Percentiles rank a stretch among this genome's conserved stretches.
Evolutionary conservation across 2,113 vertebrate genomes (phyloP).

Genomic region (Stigmatopora argus): DNA sequence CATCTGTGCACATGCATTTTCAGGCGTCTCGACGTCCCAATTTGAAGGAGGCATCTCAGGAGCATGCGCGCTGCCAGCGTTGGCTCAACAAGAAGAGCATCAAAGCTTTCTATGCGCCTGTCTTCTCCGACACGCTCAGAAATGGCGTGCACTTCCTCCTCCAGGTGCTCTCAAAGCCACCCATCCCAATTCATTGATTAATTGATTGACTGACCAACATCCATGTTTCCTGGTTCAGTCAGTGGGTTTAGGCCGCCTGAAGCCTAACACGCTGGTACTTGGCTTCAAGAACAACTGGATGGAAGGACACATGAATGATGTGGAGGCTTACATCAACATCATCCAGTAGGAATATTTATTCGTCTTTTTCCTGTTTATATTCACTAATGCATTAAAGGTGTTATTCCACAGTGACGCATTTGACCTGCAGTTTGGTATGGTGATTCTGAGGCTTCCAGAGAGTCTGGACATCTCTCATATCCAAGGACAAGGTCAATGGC

Average conservation of each 20-base stretch:
- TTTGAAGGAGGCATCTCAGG: conserved; percentile 82
- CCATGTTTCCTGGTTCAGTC: conserved; percentile 66
- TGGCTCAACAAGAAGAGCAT: conserved; percentile 90
- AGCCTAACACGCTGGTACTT: conserved; percentile 89
- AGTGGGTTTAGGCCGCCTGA: conserved; percentile 88
- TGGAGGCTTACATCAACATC: conserved; percentile 90
- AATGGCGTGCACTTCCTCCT: conserved; percentile 87
- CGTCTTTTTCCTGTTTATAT: background rate
- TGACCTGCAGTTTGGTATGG: conserved; percentile 88
- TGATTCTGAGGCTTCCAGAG: conserved; percentile 86
- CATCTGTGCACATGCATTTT: background rate
- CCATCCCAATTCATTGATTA: background rate
- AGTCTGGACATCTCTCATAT: conserved; percentile 94
- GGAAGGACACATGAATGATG: conserved; percentile 84
- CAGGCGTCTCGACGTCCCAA: conserved; percentile 85
- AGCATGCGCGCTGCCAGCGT: conserved; percentile 82
- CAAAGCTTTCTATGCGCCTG: conserved; percentile 89
- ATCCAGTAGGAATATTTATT: conserved; percentile 79
- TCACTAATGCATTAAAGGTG: background rate
- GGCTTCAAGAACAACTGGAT: conserved; percentile 97
- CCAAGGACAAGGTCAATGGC: conserved; percentile 80
- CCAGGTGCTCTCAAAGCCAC: conserved; percentile 69
- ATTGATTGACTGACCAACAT: background rate
- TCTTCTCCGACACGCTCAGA: conserved; percentile 86
- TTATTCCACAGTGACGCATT: conserved; percentile 82